phyloP scores from a whole-genome alignment of 2,113 vertebrate genomes.

The Cavia aperea region DNA sequence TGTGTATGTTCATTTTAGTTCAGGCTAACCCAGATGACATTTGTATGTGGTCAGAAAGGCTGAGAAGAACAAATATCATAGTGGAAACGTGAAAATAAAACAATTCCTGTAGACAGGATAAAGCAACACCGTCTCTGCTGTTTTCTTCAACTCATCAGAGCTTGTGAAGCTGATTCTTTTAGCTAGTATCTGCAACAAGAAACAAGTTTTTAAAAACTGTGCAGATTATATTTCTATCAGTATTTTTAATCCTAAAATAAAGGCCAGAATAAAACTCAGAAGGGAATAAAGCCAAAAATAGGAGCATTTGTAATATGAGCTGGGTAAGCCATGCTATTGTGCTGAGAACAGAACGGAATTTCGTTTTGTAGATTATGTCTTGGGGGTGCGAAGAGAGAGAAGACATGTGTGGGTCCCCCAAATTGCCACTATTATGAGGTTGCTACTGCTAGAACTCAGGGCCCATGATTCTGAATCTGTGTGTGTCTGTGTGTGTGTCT shows the following conservation, averaged over 20 bases:
- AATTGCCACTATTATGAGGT: accelerated
- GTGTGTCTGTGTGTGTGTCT: no score
- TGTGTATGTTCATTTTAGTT: background rate
- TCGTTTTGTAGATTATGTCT: background rate
- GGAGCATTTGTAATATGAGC: background rate
- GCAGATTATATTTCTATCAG: background rate
- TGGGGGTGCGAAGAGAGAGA: background rate
- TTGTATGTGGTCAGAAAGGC: background rate
- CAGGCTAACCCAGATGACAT: background rate
- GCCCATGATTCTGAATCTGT: background rate
- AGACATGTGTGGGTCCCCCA: accelerated
- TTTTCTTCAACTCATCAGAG: no score
- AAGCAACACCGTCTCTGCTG: accelerated
- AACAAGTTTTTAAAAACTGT: background rate
- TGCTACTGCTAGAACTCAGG: background rate
- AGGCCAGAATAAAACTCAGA: background rate
- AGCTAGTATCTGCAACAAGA: background rate
- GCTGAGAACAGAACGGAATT: background rate
- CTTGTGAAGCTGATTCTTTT: no score
- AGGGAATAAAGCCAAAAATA: background rate
- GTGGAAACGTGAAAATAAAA: background rate
- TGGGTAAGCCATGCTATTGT: accelerated
- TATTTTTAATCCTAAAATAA: background rate
- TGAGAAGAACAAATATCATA: background rate
- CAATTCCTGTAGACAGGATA: background rate